Evolutionary conservation across 2,888 invertebrate species (phyloP), one percentile per base, ranked within the genome.

Genomic region (Falcaria lacertinaria): DNA sequence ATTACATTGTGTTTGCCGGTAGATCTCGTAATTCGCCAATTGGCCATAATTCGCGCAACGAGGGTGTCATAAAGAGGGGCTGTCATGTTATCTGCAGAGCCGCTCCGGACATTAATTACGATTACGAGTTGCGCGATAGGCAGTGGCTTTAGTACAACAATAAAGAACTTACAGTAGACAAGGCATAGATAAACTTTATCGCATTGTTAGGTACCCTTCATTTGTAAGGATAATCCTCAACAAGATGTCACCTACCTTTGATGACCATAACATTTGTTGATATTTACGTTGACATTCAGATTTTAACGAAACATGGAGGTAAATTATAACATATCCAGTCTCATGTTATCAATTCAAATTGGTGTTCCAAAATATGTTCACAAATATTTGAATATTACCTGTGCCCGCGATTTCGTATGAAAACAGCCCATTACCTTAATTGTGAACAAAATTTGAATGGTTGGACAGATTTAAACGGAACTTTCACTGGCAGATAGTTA

Each of bases 91-190:
- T 69, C 67, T 67, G 52, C 57, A 57, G 61, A 58, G 59, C 50
- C 45, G 54, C 61, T 55, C 46, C 47, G 56, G 61, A 67, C 69
- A 74, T 80, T 80, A 75, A 80, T 81, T 80, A 80, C 70, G 67
- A 72, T 77, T 70, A 70, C 64, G 57, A 58, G 61, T 57, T 48
- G 38, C 34, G 37, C 34, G 46, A 51, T 33, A 39, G n/a, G 48
- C 44, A 37, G 15, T 14, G 37, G 37, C 15, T 25, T 19, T 19
- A 25, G 22, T 37, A 37, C 37, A 25, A 37, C 8, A 37, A 37
- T 37, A 37, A 37, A 37, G 37, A 25, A 37, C 22, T 37, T 25
- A 37, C 14, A 22, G 37, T 25, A 15, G 14, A 37, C 25, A 22
- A 15, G 11, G 15, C 15, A 8, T 5, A 22, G 37, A 37, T 37